Conservation (phyloP, 92 coral and sea anemone genomes). For the Epizoanthus stellaris region DNA sequence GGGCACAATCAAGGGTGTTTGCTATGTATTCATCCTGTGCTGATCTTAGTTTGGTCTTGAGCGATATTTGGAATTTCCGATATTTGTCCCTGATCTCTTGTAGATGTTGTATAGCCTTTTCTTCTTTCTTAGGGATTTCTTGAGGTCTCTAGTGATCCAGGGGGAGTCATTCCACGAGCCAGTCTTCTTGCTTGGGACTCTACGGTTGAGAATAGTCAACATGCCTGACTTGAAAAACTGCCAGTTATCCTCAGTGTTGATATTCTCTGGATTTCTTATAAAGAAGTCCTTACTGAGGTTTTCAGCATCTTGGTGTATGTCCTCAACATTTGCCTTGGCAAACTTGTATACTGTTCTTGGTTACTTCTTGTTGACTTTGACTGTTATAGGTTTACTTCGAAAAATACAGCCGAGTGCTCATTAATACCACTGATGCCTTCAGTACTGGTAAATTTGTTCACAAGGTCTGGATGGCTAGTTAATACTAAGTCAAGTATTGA, state of each 20-base stretch:
- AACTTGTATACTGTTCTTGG: too few relatives aligned
- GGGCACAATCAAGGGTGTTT: conserved; percentile 54
- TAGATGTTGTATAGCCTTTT: conserved; percentile 58
- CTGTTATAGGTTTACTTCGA: too few relatives aligned
- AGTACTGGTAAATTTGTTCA: conserved; percentile 21
- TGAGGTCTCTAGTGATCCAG: conserved; percentile 40
- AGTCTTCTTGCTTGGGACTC: conserved; percentile 56
- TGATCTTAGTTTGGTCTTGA: conserved; percentile 52
- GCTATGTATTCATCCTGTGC: conserved; percentile 71
- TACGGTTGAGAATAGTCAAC: conserved; percentile 37
- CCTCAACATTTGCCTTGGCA: conserved; percentile 1
- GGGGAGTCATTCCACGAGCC: conserved; percentile 53
- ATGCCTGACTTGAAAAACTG: conserved; percentile 41
- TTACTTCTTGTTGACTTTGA: too few relatives aligned
- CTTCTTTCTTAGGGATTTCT: conserved; percentile 45
- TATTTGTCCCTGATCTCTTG: conserved; percentile 61
- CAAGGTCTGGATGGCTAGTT: conserved; percentile 58
- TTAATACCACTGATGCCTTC: conserved; percentile 48
- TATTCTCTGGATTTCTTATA: conserved; percentile 16
- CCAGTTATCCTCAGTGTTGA: conserved; percentile 26
- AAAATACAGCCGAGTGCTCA: conserved; percentile 32
- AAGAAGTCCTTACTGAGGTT: conserved; percentile 6
- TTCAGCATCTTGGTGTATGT: conserved; percentile 18
- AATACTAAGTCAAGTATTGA: conserved; percentile 53
- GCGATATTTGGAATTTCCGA: conserved; percentile 53